Evolutionary conservation across 1,140 invertebrate genomes (phyloP), one percentile per base, ranked within the genome.

Genomic region (Himalopsyche phryganea): DNA sequence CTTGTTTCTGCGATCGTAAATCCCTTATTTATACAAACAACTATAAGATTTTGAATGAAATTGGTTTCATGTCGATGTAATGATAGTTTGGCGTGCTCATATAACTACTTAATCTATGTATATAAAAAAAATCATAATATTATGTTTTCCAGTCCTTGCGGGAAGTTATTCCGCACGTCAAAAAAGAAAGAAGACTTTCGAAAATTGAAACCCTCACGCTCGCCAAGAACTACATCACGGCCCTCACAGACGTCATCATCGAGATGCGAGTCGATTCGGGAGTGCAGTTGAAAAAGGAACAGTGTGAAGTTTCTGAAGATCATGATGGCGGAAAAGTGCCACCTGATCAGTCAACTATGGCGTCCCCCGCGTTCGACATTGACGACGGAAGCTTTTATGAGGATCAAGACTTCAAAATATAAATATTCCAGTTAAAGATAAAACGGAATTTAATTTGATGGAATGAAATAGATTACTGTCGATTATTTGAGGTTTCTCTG

Each of bases 161-260:
- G 53, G 89, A 92, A 74, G 91, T 93, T 5, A 92, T 93, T 66
- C 91, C 91, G 1, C 90, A 93, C 65, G 88, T 93, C 46, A 88
- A 88, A 71, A 86, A 90, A 80, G 89, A 91, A 67, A 80, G 89
- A 54, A 88, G 90, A 66, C 77, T 92, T 60, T 90, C 89, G 47
- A 93, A 93, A 79, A 92, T 93, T 60, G 91, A 93, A 74, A 93
- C 91, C 9, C 74, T 93, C 13, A 92, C 90, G 11, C 73, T 93
- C 68, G 91, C 91, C 64, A 92, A 92, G 75, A 91, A 93, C 79
- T 93, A 93, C 73, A 93, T 93, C 69, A 91, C 91, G 81, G 91
- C 91, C 19, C 78, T 94, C 61, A 92, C 90, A 45, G 91, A 92
- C 74, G 88, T 91, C 58, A 90, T 93, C 61, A 78, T 63, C 6